Percentiles rank a stretch among this genome's conserved stretches.
Evolutionary conservation across 2,888 invertebrate genomes (phyloP).

Genomic region (Drosophila pseudotakahashii): DNA sequence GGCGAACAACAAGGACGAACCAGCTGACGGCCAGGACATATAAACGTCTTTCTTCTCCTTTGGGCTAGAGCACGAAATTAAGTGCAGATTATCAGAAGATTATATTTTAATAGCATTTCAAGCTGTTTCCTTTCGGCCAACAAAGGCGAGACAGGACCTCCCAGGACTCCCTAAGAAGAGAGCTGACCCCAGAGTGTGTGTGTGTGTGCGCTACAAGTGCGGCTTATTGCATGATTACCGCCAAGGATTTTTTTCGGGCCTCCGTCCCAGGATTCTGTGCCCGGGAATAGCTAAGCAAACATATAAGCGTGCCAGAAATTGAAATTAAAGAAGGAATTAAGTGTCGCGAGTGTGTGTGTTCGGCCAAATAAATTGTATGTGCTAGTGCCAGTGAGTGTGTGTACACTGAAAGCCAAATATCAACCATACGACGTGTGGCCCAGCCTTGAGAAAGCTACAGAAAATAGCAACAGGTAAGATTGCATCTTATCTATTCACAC

Average conservation of each 20-base stretch:
- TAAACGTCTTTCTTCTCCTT: constrained; percentile 40
- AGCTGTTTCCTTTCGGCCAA: constrained; percentile 74
- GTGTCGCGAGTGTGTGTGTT: constrained; percentile 51
- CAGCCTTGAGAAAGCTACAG: neutral
- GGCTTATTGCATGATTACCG: constrained; percentile 66
- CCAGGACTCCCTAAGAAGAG: constrained; percentile 3
- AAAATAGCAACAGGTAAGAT: constrained; percentile 40
- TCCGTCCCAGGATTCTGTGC: constrained; percentile 1
- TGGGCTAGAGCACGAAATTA: constrained; percentile 72
- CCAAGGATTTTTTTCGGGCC: constrained; percentile 38
- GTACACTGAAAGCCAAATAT: constrained; percentile 16
- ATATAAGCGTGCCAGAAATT: constrained; percentile 64
- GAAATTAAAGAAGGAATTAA: constrained; percentile 62
- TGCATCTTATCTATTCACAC: neutral
- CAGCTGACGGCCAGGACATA: constrained; percentile 65
- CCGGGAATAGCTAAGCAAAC: constrained; percentile 46
- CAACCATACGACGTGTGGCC: constrained; percentile 15
- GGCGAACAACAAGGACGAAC: constrained; percentile 26
- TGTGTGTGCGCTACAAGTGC: constrained; percentile 52
- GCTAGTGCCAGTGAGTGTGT: constrained; percentile 28
- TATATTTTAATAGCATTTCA: constrained; percentile 81
- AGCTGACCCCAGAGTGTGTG: constrained; percentile 36
- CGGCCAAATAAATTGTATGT: constrained; percentile 28
- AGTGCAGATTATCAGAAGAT: constrained; percentile 80
- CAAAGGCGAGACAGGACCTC: constrained; percentile 34